Base-by-base conservation (phyloP, 2,888 invertebrate species). In the Tuberolachnus salignus region DNA sequence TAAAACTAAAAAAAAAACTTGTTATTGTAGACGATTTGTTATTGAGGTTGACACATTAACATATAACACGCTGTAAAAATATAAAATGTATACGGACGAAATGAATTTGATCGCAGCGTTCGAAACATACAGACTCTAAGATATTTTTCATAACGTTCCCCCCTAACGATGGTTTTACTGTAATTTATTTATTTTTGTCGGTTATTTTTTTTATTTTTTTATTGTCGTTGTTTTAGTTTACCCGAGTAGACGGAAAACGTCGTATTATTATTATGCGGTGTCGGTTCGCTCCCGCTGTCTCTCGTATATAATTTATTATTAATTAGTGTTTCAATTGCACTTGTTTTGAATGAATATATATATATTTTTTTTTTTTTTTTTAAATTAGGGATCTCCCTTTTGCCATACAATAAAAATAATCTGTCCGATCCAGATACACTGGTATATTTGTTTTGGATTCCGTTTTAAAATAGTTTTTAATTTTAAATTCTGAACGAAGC, bases 1-100 rank as follows among this genome's bases (percentile, higher is more conserved):
- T n/a, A 34, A 34, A 34, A 34, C 3, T 4, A 34, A 34, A 34
- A 34, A 3, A 34, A 34, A 34, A 72, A 72, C 73, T 42, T 53
- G 63, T 73, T 63, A 63, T 63, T 53, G 51, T 42, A 11, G 34
- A 51, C 73, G 51, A 73, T 73, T 73, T 73, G 51, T 73, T 53
- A 42, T 73, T 23, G 26, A 61, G 19, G 72, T 72, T 71, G 72
- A 72, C 61, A 61, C 63, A 63, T 73, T 73, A 51, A 73, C 49
- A 73, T 73, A 72, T 72, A 53, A 53, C 51, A 53, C 63, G 51
- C 11, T 42, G 72, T 49, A 57, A 49, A 55, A 63, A 51, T 42
- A 23, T 34, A 23, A 46, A 63, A 73, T 51, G 11, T 53, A 11
- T 53, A 53, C 53, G 34, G 51, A 19, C 16, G n/a, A 73, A 42